Conservation (phyloP, 1,140 invertebrate genomes). For the Drosophila tropicalis region DNA sequence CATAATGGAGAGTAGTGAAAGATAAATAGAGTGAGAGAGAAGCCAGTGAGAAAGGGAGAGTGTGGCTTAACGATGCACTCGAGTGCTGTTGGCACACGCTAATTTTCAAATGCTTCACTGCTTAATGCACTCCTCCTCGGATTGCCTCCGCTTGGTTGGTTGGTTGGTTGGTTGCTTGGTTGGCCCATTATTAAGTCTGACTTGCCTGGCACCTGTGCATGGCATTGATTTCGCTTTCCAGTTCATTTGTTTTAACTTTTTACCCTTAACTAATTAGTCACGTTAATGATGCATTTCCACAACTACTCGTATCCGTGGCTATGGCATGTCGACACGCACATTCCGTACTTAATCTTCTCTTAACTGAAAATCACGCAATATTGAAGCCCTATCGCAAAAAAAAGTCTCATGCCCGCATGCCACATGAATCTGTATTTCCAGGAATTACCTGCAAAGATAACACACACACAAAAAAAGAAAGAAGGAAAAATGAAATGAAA, state of each 20-base stretch:
- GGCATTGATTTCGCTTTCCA: conserved; percentile 51
- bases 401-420: conserved; percentile 34
- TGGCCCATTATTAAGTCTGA: conserved; percentile 52
- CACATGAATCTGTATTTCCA: conserved; percentile 37
- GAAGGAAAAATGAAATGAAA: neutral
- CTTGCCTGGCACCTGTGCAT: conserved; percentile 31
- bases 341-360: conserved; percentile 38
- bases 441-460: conserved; percentile 47
- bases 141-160: neutral
- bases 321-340: conserved; percentile 34
- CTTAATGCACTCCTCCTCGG: conserved; percentile 35
- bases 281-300: conserved; percentile 71
- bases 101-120: conserved; percentile 57
- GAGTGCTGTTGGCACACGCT: conserved; percentile 55
- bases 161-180: neutral
- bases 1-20: conserved; percentile 5
- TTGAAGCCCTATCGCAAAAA: conserved; percentile 58
- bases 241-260: conserved; percentile 46
- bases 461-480: too few relatives aligned
- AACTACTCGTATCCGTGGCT: conserved; percentile 22
- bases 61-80: conserved; percentile 57
- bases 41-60: neutral
- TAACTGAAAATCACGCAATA: conserved; percentile 56
- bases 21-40: neutral
- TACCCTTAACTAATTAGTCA: conserved; percentile 62